Conservation (phyloP, 1,140 invertebrate genomes). For the Maconellicoccus hirsutus region DNA sequence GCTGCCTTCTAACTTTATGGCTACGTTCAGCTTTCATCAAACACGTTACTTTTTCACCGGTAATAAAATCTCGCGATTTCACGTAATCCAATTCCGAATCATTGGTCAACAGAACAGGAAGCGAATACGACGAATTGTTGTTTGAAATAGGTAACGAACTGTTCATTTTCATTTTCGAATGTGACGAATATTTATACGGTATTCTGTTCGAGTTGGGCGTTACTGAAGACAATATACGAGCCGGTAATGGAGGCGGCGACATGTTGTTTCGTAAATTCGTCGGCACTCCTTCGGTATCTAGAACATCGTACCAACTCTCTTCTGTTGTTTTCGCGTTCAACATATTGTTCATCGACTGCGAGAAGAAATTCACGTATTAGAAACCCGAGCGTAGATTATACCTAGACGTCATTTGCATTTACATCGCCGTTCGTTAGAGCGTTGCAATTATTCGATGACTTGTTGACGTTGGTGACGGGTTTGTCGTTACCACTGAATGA, state of each 20-base stretch:
- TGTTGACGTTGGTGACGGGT: neutral
- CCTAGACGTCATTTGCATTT: constrained; percentile 24
- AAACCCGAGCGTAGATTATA: constrained; percentile 16
- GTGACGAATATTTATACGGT: constrained; percentile 25
- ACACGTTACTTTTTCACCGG: constrained; percentile 41
- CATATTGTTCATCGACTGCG: constrained; percentile 45
- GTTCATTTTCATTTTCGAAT: constrained; percentile 34
- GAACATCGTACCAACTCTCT: constrained; percentile 51
- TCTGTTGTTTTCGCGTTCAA: constrained; percentile 54
- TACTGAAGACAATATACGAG: constrained; percentile 27
- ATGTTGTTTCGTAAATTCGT: constrained; percentile 32
- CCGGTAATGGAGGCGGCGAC: constrained; percentile 41
- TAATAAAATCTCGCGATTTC: constrained; percentile 10
- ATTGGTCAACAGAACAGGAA: neutral
- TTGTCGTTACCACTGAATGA: constrained; percentile 46
- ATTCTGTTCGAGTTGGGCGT: constrained; percentile 27
- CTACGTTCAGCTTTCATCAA: constrained; percentile 35
- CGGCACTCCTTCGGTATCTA: constrained; percentile 36
- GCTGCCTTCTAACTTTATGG: constrained; percentile 29
- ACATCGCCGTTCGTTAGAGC: constrained; percentile 37
- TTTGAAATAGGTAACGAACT: constrained; percentile 37
- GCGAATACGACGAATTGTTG: constrained; percentile 34
- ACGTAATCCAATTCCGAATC: constrained; percentile 1
- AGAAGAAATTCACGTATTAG: constrained; percentile 26
- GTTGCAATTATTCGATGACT: neutral